Conservation (phyloP, 2,797 vertebrate genomes). For the Sternotherus odoratus region DNA sequence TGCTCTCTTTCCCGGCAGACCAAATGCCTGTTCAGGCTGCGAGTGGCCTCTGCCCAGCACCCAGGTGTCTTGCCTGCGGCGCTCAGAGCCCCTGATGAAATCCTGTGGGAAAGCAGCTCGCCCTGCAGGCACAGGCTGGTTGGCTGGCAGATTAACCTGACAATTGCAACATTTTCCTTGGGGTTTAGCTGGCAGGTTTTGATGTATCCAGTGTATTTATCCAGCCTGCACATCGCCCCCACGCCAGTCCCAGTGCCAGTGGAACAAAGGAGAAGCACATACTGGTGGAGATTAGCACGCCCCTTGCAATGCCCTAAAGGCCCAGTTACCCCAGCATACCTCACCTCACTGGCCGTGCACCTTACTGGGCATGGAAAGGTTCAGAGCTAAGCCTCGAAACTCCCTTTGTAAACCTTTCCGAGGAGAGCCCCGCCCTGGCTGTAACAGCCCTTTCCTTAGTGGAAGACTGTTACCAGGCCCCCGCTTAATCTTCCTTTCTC, state of each 20-base stretch:
- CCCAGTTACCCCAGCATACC: not conserved
- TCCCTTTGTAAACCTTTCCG: not conserved
- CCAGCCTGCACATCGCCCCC: not conserved
- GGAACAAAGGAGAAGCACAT: not conserved
- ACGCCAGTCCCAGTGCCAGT: not conserved
- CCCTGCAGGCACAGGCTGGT: not conserved
- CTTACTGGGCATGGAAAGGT: not conserved
- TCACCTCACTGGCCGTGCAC: not conserved
- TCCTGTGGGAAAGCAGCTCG: not conserved
- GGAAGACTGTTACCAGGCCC: too few relatives aligned
- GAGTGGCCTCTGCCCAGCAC: not conserved
- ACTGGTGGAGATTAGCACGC: not conserved
- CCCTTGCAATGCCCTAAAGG: not conserved
- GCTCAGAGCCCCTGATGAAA: not conserved
- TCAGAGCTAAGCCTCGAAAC: not conserved
- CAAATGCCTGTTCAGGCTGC: not conserved
- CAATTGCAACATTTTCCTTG: not conserved
- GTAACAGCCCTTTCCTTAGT: too few relatives aligned
- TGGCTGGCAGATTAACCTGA: not conserved
- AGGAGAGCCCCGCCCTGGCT: rapidly evolving
- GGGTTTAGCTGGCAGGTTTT: not conserved
- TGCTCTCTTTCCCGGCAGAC: rapidly evolving
- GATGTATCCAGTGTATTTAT: too few relatives aligned
- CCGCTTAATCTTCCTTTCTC: too few relatives aligned
- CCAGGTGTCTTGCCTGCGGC: not conserved